phyloP scores from a whole-genome alignment of 1,140 invertebrate species.

The Papilio dardanus region DNA sequence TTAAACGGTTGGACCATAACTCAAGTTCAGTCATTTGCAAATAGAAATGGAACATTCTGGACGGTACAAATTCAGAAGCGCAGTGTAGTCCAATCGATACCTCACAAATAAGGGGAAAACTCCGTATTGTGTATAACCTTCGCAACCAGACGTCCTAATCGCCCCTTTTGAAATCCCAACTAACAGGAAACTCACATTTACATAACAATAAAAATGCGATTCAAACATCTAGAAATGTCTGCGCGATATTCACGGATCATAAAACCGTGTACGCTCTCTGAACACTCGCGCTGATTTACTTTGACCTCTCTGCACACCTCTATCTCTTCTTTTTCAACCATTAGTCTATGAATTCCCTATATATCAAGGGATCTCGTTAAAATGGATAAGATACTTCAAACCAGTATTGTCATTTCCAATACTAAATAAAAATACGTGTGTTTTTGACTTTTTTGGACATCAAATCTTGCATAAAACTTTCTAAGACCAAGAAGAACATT shows the following conservation, averaged over 20 bases:
- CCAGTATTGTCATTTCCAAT: slow-evolving; percentile 18
- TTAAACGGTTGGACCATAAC: slow-evolving; percentile 64
- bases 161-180: slow-evolving; percentile 80
- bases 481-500: no score
- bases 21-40: slow-evolving; percentile 71
- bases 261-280: slow-evolving; percentile 73
- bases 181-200: slow-evolving; percentile 81
- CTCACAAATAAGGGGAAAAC: slow-evolving; percentile 70
- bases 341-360: not conserved
- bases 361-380: slow-evolving; percentile 56
- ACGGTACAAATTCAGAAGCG: slow-evolving; percentile 60
- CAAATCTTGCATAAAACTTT: no score
- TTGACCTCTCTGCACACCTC: slow-evolving; percentile 54
- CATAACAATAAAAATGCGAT: slow-evolving; percentile 82
- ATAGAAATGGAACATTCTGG: slow-evolving; percentile 58
- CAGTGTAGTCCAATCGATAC: slow-evolving; percentile 49
- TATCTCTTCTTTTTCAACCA: slow-evolving; percentile 12
- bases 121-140: slow-evolving; percentile 76
- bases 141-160: slow-evolving; percentile 80
- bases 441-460: not conserved
- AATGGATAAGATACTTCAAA: slow-evolving; percentile 52
- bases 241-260: slow-evolving; percentile 81
- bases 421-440: not conserved
- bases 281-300: slow-evolving; percentile 65
- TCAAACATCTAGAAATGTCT: slow-evolving; percentile 81